Evolutionary conservation across 2,888 invertebrate species (phyloP), one percentile per base, ranked within the genome.

Genomic region (Parnassius mnemosyne): DNA sequence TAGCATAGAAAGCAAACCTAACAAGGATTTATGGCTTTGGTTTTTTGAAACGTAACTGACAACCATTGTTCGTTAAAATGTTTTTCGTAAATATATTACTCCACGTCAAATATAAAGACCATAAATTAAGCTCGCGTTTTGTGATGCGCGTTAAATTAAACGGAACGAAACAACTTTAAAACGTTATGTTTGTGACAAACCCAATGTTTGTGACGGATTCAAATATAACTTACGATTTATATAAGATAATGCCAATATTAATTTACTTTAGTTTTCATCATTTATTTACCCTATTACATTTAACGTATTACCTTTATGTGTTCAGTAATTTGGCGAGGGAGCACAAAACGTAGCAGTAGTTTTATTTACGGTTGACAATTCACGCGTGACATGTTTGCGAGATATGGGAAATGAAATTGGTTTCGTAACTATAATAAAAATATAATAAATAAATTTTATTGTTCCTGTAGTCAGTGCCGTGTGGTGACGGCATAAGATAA

Each of bases 301-400:
- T 13, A 49, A 49, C 13, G 49, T 49, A 12, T 13, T 9, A 49
- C 49, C 49, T 12, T 9, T 13, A 13, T 25, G 11, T 25, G 25
- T 51, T 51, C 11, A 11, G 51, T 51, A 10, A 51, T 51, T 51
- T 25, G n/a, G 9, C 10, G 20, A 12, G 51, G 25, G 51, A 25
- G 51, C 25, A 51, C 25, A 34, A 51, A 51, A 51, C 25, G 51
- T 51, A 20, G 53, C 43, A 53, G 44, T 3, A 43, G 44, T 52
- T 20, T 51, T 51, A 58, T 58, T 58, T 52, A 58, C 34, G 57
- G 51, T 58, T 51, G 57, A 43, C 51, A 58, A 58, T 52, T 51
- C 52, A 51, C 43, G 20, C 51, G 57, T 49, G 49, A 49, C 13
- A 49, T 49, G 49, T 49, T 49, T 49, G 10, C 2, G 49, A 10